A percentile compares a stretch with the other conserved stretches of the same genome.
phyloP scores from a whole-genome alignment of 1,140 invertebrate genomes.

The Bombus sibiricus region DNA sequence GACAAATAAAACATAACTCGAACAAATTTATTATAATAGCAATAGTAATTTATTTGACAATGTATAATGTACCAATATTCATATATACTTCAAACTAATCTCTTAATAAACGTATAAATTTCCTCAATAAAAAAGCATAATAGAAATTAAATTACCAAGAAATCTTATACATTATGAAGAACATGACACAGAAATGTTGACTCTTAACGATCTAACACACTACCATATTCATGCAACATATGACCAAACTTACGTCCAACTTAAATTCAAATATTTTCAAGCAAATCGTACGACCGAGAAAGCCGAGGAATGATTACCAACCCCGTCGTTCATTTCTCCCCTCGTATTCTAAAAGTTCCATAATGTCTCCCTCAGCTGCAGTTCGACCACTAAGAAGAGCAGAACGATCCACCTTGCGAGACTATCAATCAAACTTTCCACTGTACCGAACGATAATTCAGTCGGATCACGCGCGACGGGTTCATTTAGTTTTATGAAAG shows the following conservation, averaged over 20 bases:
- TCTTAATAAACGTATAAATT: neutral
- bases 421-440: slow-evolving; percentile 55
- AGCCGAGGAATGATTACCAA: neutral
- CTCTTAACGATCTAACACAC: no score
- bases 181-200: neutral
- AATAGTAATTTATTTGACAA: no score
- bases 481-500: slow-evolving; percentile 70
- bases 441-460: slow-evolving; percentile 43
- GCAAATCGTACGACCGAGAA: no score
- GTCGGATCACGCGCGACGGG: slow-evolving; percentile 67
- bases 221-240: neutral
- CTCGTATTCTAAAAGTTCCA: neutral
- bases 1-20: no score
- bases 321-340: neutral
- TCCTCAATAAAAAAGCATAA: neutral
- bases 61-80: no score
- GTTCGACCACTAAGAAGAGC: slow-evolving; percentile 17
- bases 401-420: slow-evolving; percentile 15
- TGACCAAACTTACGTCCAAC: neutral
- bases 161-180: neutral
- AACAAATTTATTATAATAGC: no score
- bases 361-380: neutral
- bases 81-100: neutral
- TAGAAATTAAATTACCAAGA: neutral
- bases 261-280: neutral